phyloP scores from a whole-genome alignment of 2,797 vertebrate genomes.

The Masticophis lateralis region DNA sequence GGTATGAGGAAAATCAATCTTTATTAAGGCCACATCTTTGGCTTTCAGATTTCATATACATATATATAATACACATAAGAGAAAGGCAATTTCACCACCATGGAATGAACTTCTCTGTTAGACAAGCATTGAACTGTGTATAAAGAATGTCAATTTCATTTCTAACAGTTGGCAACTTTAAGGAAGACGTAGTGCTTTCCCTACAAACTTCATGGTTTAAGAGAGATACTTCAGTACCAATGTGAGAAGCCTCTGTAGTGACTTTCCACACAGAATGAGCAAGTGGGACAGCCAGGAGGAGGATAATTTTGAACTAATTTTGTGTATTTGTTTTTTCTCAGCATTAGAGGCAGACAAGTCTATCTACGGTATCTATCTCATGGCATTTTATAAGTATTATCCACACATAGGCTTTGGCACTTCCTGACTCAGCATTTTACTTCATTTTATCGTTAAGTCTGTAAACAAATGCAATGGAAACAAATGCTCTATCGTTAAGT shows the following conservation, averaged over 20 bases:
- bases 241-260: neutral
- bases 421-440: neutral
- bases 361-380: neutral
- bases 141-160: neutral
- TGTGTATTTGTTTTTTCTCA: neutral
- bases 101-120: neutral
- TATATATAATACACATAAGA: neutral
- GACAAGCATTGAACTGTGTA: neutral
- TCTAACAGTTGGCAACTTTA: neutral
- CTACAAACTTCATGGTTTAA: neutral
- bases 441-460: neutral
- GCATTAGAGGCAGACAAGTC: neutral
- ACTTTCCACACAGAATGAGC: neutral
- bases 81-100: neutral
- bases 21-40: neutral
- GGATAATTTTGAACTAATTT: neutral
- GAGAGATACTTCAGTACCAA: neutral
- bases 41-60: neutral
- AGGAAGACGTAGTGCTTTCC: neutral
- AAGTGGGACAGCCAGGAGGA: neutral
- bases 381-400: neutral
- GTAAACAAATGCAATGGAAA: conserved; percentile 4
- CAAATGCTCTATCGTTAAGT: too few relatives aligned
- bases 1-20: neutral
- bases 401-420: neutral